These are phyloP conservation scores for Cerceris rybyensis DNA, from an alignment of 2,888 invertebrate genomes.

Conservation along the genomic window DNA sequence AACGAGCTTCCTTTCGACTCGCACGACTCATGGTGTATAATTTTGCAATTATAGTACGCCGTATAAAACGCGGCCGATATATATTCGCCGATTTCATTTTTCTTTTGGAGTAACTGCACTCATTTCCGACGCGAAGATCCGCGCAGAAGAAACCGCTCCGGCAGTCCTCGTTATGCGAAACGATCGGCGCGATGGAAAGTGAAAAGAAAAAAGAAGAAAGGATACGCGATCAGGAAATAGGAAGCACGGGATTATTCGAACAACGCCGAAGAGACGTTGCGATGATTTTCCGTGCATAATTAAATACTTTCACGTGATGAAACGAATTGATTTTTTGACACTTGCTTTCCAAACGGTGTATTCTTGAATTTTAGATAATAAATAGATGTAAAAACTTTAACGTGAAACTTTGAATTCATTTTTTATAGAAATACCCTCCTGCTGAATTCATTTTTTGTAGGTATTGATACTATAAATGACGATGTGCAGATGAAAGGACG, in stretches of 20 bases:
- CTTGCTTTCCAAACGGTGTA: background rate
- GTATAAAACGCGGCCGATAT: constrained; percentile 31
- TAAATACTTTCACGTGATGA: background rate
- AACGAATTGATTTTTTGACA: background rate
- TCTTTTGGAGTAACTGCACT: constrained; percentile 25
- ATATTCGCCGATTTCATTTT: constrained; percentile 40
- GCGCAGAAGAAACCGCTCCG: constrained; percentile 4
- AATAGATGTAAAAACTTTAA: background rate
- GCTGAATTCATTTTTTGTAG: too few relatives aligned
- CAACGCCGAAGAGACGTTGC: background rate
- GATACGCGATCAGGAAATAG: constrained; percentile 6
- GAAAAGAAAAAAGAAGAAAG: constrained; percentile 11
- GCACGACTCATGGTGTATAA: constrained; percentile 16
- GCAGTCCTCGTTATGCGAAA: constrained; percentile 14
- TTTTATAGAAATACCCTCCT: too few relatives aligned
- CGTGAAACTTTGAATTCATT: too few relatives aligned
- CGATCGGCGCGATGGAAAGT: constrained; percentile 15
- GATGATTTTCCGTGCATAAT: constrained; percentile 11
- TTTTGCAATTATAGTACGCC: constrained; percentile 34
- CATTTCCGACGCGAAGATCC: constrained; percentile 26
- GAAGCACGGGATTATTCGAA: background rate
- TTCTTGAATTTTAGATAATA: background rate
- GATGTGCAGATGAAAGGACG: too few relatives aligned
- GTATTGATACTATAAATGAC: too few relatives aligned
- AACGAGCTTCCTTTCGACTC: constrained; percentile 7